These are phyloP conservation scores for Oncorhynchus masou DNA, from an alignment of 2,113 vertebrate genomes.

Conservation along the genomic window DNA sequence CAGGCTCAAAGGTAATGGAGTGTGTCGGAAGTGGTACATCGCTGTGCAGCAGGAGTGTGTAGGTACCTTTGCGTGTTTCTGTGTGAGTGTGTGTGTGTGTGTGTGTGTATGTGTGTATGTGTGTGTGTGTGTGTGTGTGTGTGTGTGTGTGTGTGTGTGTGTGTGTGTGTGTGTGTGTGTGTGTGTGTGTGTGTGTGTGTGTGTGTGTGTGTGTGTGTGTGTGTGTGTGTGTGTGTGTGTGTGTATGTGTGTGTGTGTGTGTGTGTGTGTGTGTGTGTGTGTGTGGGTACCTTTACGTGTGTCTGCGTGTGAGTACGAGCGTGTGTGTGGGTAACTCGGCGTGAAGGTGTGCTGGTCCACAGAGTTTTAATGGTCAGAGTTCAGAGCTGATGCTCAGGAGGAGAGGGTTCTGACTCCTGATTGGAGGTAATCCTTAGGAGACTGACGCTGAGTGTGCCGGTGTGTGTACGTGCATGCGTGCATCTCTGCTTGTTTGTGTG, in stretches of 20 bases:
- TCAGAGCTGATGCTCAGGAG: constrained; percentile 3
- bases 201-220: constrained; percentile 18
- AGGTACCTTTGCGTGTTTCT: too few relatives aligned
- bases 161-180: too few relatives aligned
- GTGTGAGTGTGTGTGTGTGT: too few relatives aligned
- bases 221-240: too few relatives aligned
- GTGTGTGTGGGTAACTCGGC: constrained; percentile 19
- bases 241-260: too few relatives aligned
- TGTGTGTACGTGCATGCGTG: background rate
- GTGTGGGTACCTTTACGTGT: too few relatives aligned
- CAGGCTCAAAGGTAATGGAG: constrained; percentile 56
- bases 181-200: too few relatives aligned
- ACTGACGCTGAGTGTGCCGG: background rate
- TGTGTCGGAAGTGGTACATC: background rate
- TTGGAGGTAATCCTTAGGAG: too few relatives aligned
- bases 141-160: constrained; percentile 7
- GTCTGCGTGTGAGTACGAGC: background rate
- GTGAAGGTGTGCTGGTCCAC: constrained; percentile 25
- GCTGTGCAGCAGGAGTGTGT: too few relatives aligned
- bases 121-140: too few relatives aligned
- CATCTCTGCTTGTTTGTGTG: background rate
- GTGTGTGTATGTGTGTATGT: too few relatives aligned
- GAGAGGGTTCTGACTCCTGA: background rate
- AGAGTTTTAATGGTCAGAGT: constrained; percentile 27
- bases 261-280: too few relatives aligned